Evolutionary conservation across 2,797 vertebrate genomes (phyloP).

Genomic region (Hirundo rustica): DNA sequence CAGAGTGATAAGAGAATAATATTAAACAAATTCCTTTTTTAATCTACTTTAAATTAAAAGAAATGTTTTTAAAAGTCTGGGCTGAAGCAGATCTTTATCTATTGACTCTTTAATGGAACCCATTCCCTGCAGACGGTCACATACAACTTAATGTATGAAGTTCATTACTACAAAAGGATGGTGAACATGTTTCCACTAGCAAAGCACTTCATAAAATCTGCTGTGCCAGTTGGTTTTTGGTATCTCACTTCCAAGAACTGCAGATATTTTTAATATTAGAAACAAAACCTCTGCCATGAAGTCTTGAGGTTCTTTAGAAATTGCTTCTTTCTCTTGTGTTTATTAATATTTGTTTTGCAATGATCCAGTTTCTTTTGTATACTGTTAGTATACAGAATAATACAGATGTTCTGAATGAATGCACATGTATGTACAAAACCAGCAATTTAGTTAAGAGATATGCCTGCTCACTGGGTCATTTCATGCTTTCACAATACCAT

Average conservation of each 20-base stretch:
- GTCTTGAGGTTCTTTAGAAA: slow-evolving; percentile 55
- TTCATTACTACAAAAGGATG: slow-evolving; percentile 56
- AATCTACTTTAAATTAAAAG: slow-evolving; percentile 65
- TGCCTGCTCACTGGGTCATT: slow-evolving; percentile 21
- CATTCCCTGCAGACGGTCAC: slow-evolving; percentile 50
- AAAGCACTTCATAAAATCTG: slow-evolving; percentile 56
- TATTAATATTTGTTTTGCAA: slow-evolving; percentile 46
- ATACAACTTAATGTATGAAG: slow-evolving; percentile 28
- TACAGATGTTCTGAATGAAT: neutral
- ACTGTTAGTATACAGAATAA: slow-evolving; percentile 43
- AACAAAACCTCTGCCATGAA: slow-evolving; percentile 50
- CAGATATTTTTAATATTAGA: slow-evolving; percentile 57
- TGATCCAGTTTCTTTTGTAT: slow-evolving; percentile 41
- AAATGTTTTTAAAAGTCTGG: slow-evolving; percentile 57
- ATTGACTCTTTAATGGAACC: slow-evolving; percentile 52
- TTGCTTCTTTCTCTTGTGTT: slow-evolving; percentile 44
- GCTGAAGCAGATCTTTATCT: slow-evolving; percentile 59
- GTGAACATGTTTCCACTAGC: slow-evolving; percentile 56
- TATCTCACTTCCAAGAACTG: slow-evolving; percentile 48
- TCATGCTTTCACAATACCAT: slow-evolving; percentile 17
- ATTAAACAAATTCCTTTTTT: slow-evolving; percentile 56
- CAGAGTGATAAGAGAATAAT: slow-evolving; percentile 50
- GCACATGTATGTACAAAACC: slow-evolving; percentile 17
- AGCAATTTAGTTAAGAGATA: slow-evolving; percentile 47
- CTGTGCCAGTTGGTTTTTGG: slow-evolving; percentile 46